These are phyloP conservation scores for Caenorhabditis angaria DNA, from an alignment of 2,888 invertebrate genomes.

Conservation along the genomic window DNA sequence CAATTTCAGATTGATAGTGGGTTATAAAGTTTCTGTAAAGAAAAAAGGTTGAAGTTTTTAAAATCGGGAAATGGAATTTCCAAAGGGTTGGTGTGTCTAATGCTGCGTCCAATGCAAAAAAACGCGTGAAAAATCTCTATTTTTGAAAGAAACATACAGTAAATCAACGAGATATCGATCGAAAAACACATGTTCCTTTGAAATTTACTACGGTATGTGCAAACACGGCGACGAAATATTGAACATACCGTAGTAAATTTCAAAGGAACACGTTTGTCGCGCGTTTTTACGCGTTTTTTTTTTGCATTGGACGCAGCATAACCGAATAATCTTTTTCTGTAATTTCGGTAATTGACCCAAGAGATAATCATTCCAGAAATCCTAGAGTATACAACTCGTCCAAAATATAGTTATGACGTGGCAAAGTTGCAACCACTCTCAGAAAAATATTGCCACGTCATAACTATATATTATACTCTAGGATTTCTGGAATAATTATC, in stretches of 20 bases:
- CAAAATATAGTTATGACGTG: not conserved
- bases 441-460: not conserved
- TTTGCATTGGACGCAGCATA: too few relatives aligned
- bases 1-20: slow-evolving; percentile 32
- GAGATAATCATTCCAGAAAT: too few relatives aligned
- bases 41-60: not conserved
- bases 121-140: not conserved
- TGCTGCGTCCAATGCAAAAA: not conserved
- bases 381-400: not conserved
- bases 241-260: too few relatives aligned
- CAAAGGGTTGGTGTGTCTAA: not conserved
- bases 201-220: not conserved
- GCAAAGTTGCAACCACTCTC: not conserved
- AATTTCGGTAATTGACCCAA: too few relatives aligned
- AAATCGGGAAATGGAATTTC: not conserved
- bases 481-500: not conserved
- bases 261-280: too few relatives aligned
- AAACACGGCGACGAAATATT: too few relatives aligned
- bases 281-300: too few relatives aligned
- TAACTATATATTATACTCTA: not conserved
- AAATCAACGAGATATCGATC: not conserved
- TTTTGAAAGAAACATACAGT: not conserved
- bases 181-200: too few relatives aligned
- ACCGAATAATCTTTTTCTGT: too few relatives aligned
- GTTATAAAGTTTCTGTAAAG: slow-evolving; percentile 26